A percentile compares a stretch with the other conserved stretches of the same genome.
These are phyloP conservation scores for Pogonomyrmex barbatus DNA, from an alignment of 1,140 invertebrate species.

Conservation along the genomic window DNA sequence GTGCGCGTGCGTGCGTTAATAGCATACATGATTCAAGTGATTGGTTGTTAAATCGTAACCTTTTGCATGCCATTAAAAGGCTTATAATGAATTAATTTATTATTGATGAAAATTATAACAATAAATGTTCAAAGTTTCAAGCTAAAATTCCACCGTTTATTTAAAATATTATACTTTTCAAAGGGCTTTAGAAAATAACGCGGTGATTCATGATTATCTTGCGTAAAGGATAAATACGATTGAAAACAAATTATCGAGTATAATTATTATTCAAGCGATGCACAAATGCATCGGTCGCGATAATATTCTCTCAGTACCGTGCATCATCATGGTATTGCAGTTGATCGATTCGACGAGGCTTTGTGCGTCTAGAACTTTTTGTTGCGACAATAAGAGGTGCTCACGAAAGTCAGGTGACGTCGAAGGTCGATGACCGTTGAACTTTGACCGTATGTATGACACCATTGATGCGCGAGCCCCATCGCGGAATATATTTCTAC, in stretches of 20 bases:
- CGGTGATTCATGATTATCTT: background rate
- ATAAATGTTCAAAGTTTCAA: too few species aligned
- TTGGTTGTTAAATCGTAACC: too few species aligned
- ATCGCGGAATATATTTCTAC: conserved; percentile 57
- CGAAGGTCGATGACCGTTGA: conserved; percentile 69
- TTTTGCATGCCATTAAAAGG: too few species aligned
- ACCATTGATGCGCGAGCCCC: conserved; percentile 63
- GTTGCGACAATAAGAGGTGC: background rate
- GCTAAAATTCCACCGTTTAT: too few species aligned
- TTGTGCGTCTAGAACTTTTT: conserved; percentile 33
- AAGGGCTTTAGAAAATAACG: background rate
- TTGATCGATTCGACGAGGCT: conserved; percentile 13
- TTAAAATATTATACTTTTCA: too few species aligned
- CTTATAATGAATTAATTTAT: too few species aligned
- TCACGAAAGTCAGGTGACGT: conserved; percentile 55
- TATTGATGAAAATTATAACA: too few species aligned
- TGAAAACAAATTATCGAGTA: background rate
- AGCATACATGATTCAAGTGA: too few species aligned
- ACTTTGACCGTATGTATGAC: conserved; percentile 59
- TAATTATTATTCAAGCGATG: background rate
- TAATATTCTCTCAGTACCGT: background rate
- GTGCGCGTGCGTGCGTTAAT: too few species aligned
- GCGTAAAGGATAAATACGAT: conserved; percentile 7
- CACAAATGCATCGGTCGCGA: conserved; percentile 1
- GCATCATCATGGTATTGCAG: background rate